Conservation (phyloP, 2,113 vertebrate genomes). For the Sturnira hondurensis region DNA sequence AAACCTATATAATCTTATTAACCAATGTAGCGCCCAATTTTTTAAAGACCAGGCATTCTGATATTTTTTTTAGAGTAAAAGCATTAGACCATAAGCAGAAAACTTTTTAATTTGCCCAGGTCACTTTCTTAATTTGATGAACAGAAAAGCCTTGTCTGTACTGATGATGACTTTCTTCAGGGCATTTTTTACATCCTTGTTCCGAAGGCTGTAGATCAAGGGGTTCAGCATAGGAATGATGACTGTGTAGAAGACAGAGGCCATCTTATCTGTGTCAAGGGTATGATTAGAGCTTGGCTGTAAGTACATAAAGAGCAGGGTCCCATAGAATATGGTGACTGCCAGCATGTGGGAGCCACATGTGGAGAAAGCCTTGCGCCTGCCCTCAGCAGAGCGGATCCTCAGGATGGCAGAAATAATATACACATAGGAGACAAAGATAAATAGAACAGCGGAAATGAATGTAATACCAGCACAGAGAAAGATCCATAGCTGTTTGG, state of each 20-base stretch:
- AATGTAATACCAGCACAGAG: conserved; percentile 55
- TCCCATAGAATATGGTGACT: conserved; percentile 60
- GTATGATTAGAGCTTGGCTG: conserved; percentile 68
- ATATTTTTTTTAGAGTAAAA: background rate
- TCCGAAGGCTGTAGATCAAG: conserved; percentile 67
- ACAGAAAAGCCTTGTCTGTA: background rate
- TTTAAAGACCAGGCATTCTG: background rate
- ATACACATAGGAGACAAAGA: conserved; percentile 55
- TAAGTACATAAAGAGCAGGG: conserved; percentile 62
- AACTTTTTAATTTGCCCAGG: background rate
- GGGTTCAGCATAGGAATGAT: conserved; percentile 72
- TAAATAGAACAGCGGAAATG: conserved; percentile 48
- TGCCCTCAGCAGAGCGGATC: conserved; percentile 51
- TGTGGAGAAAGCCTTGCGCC: conserved; percentile 59
- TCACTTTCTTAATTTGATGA: conserved; percentile 9
- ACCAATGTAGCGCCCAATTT: background rate
- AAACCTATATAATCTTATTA: background rate
- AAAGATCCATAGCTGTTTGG: conserved; percentile 62
- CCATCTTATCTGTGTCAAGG: conserved; percentile 63
- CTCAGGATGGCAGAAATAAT: conserved; percentile 56
- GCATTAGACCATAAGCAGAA: background rate
- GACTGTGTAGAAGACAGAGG: conserved; percentile 66
- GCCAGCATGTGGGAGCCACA: conserved; percentile 68
- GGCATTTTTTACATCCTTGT: conserved; percentile 69
- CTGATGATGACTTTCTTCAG: conserved; percentile 3